Evolutionary conservation across 2,888 invertebrate genomes (phyloP), one percentile per base, ranked within the genome.

Genomic region (Opisthograptis luteolata): DNA sequence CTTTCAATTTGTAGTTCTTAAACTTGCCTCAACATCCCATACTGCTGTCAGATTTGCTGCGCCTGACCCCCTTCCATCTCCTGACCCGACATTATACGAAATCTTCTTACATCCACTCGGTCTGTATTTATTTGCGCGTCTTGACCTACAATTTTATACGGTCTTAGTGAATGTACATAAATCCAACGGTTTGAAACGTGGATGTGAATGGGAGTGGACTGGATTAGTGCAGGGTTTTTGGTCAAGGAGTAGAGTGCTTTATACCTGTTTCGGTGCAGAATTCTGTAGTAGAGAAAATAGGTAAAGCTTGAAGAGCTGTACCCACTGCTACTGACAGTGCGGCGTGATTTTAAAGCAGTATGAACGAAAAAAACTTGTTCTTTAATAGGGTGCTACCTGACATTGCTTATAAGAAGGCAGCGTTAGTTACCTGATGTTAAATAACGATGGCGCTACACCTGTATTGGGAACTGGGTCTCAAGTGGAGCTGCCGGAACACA

Each of bases 61-160:
- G 12, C 43, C 43, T 51, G 73, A 73, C 73, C 73, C 66, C 64
- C 60, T 71, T 70, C 66, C 43, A 67, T 68, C 69, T 68, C 67
- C 66, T 74, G 76, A 76, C 79, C 77, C 58, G 22, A 51, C 70
- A 76, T 76, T 78, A 79, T 74, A 74, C 77, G 35, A 69, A 78
- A 80, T 79, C 77, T 68, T 56, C 66, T 69, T 69, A 71, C 68
- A 70, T 68, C 68, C 62, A 66, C 71, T 72, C 55, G 48, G 52
- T 49, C 66, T 65, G 69, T 76, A 45, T 51, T 76, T 77, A 73
- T 73, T 73, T 77, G 70, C 68, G 62, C 66, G 60, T 68, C 69
- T 66, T 76, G 74, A 77, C 73, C 74, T 72, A 76, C 70, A 73
- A 76, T 69, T 74, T 70, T 73, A 68, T 70, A 66, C 62, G 59